phyloP scores from a whole-genome alignment of 2,113 vertebrate genomes.

The Silurus glanis region DNA sequence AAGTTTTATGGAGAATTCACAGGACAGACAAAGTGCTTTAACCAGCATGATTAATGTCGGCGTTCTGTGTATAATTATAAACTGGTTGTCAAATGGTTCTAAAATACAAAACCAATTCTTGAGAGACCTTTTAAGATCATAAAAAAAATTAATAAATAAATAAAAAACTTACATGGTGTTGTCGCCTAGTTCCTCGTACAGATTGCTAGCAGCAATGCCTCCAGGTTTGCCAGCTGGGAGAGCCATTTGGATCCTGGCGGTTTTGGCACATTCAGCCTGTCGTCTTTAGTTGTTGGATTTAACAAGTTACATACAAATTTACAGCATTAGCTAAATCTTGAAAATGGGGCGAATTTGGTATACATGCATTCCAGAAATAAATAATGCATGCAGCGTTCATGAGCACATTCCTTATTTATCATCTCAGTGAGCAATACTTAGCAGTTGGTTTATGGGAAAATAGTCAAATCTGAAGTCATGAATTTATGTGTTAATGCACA shows the following conservation, averaged over 20 bases:
- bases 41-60: neutral
- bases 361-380: slow-evolving; percentile 11
- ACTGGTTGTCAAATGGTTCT: neutral
- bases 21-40: neutral
- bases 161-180: slow-evolving; percentile 87
- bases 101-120: neutral
- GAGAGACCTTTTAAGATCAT: neutral
- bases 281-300: slow-evolving; percentile 71
- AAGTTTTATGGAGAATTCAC: neutral
- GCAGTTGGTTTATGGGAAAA: neutral
- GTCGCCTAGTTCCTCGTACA: slow-evolving; percentile 94
- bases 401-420: slow-evolving; percentile 30
- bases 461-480: neutral
- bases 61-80: neutral
- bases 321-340: slow-evolving; percentile 21
- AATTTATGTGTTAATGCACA: slow-evolving; percentile 1
- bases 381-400: slow-evolving; percentile 12
- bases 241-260: slow-evolving; percentile 90
- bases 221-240: slow-evolving; percentile 86
- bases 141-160: neutral
- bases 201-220: slow-evolving; percentile 80
- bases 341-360: slow-evolving; percentile 29
- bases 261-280: slow-evolving; percentile 96
- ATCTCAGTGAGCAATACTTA: slow-evolving; percentile 9
- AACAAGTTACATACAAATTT: slow-evolving; percentile 43